Conservation (phyloP, 2,113 vertebrate species). For the Lamprologus ornatipinnis region DNA sequence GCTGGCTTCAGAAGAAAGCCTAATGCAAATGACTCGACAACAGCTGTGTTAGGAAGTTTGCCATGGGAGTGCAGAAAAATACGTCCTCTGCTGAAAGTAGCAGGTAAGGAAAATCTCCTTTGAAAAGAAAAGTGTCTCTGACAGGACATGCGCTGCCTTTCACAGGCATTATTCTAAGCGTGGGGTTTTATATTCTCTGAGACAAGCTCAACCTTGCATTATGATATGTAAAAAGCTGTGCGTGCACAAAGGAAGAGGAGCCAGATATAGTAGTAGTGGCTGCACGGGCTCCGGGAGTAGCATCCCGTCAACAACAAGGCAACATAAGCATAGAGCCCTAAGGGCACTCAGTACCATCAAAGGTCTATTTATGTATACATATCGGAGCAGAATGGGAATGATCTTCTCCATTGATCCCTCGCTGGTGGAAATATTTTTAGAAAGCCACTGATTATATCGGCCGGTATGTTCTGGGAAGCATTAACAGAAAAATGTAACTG, state of each 20-base stretch:
- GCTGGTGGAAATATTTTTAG: slow-evolving; percentile 74
- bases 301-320: slow-evolving; percentile 25
- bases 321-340: slow-evolving; percentile 27
- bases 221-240: slow-evolving; percentile 48
- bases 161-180: slow-evolving; percentile 46
- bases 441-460: slow-evolving; percentile 65
- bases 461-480: slow-evolving; percentile 68
- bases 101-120: background rate
- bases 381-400: slow-evolving; percentile 56
- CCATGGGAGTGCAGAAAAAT: background rate
- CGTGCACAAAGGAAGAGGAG: background rate
- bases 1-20: slow-evolving; percentile 23
- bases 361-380: slow-evolving; percentile 69
- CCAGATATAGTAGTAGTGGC: slow-evolving; percentile 23
- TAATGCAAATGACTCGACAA: slow-evolving; percentile 12
- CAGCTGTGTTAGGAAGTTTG: slow-evolving; percentile 20
- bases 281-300: background rate
- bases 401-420: slow-evolving; percentile 65
- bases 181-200: slow-evolving; percentile 38
- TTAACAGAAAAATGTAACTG: slow-evolving; percentile 34
- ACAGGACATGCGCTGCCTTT: slow-evolving; percentile 33
- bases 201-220: slow-evolving; percentile 54
- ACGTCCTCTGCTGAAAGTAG: background rate
- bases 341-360: slow-evolving; percentile 57
- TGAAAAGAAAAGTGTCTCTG: slow-evolving; percentile 23